A percentile compares a stretch with the other conserved stretches of the same genome.
phyloP scores from a whole-genome alignment of 2,797 vertebrate genomes.

The Onychomys arenicola region DNA sequence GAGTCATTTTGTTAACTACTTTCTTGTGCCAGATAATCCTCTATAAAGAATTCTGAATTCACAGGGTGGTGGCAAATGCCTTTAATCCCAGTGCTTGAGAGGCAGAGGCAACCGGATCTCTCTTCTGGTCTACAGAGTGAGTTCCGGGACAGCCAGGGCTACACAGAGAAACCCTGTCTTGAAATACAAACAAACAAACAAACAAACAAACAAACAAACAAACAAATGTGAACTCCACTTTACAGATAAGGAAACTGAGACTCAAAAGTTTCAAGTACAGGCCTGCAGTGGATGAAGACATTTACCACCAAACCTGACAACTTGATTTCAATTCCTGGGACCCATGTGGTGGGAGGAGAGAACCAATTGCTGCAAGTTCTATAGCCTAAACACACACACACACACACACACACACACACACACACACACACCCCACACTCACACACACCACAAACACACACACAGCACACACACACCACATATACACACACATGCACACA shows the following conservation, averaged over 20 bases:
- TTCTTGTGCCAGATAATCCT: not conserved
- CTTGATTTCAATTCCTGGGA: not conserved
- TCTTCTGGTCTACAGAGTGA: not conserved
- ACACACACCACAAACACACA: not conserved
- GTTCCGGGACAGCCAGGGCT: not conserved
- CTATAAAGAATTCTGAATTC: not conserved
- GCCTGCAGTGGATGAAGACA: not conserved
- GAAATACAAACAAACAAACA: too few relatives aligned
- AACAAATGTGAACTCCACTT: not conserved
- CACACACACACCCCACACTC: not conserved
- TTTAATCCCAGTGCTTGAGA: not conserved
- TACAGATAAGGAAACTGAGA: conserved; percentile 38
- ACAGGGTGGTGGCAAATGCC: fast-evolving
- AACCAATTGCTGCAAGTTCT: not conserved
- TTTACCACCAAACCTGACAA: not conserved
- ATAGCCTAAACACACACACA: not conserved
- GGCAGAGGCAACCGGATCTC: not conserved
- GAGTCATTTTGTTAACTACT: not conserved
- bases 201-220: too few relatives aligned
- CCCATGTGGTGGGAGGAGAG: not conserved
- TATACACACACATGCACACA: not conserved
- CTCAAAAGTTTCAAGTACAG: not conserved
- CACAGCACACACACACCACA: not conserved
- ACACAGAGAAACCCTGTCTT: too few relatives aligned
- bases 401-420: too few relatives aligned